Conservation (phyloP, 2,888 invertebrate genomes). For the Eupithecia inturbata region DNA sequence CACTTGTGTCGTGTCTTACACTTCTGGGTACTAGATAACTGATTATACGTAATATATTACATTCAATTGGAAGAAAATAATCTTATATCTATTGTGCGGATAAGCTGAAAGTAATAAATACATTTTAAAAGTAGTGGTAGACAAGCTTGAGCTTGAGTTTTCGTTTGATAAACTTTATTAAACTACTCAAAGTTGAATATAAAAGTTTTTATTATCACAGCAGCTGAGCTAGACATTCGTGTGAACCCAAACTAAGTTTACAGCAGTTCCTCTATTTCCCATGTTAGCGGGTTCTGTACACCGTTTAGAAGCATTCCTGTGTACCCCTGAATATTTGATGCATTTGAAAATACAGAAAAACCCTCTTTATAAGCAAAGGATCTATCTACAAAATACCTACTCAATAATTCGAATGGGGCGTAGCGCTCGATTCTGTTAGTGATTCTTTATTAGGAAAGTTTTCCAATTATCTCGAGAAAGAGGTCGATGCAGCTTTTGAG, state of each 20-base stretch:
- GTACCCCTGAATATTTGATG: slow-evolving; percentile 66
- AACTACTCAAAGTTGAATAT: not conserved
- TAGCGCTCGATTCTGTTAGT: slow-evolving; percentile 19
- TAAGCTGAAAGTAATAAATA: not conserved
- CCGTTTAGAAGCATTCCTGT: slow-evolving; percentile 57
- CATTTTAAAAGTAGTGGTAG: not conserved
- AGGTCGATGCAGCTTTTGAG: slow-evolving; percentile 3
- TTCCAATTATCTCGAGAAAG: slow-evolving; percentile 14
- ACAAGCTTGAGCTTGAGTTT: not conserved
- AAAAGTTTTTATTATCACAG: not conserved
- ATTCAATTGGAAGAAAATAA: not conserved
- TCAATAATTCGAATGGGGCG: slow-evolving; percentile 12
- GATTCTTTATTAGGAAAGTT: slow-evolving; percentile 13
- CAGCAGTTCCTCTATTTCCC: slow-evolving; percentile 15
- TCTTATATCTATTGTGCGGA: not conserved
- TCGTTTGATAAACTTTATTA: not conserved
- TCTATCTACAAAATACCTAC: slow-evolving; percentile 23
- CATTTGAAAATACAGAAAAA: slow-evolving; percentile 62
- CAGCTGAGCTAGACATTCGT: not conserved
- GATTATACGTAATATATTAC: not conserved
- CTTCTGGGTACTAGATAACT: not conserved
- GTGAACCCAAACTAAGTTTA: slow-evolving; percentile 21
- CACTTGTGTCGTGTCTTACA: no score
- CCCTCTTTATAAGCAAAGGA: slow-evolving; percentile 45
- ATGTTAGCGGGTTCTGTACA: slow-evolving; percentile 26